Percentiles rank a stretch among this genome's conserved stretches.
phyloP scores from a whole-genome alignment of 2,113 vertebrate genomes.

The Hippocampus guttulatus region DNA sequence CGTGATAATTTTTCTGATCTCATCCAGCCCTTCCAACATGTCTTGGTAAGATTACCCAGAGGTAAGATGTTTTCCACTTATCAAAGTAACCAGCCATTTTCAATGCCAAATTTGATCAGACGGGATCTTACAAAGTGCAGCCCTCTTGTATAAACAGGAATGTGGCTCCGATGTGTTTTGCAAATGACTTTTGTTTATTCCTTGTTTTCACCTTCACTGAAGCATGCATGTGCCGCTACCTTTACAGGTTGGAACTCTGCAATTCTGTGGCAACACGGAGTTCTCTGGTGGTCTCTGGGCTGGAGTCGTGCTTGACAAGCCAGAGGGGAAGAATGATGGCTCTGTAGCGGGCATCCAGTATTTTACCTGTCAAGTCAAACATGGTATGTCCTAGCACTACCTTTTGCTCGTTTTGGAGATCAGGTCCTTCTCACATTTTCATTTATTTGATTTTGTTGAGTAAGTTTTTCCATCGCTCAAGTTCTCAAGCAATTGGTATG shows the following conservation, averaged over 20 bases:
- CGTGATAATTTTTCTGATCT: no score
- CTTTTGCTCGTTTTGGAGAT: neutral
- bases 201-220: conserved; percentile 1
- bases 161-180: neutral
- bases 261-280: conserved; percentile 88
- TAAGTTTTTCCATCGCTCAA: neutral
- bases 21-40: no score
- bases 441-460: neutral
- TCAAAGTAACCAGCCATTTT: neutral
- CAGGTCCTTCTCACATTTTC: neutral
- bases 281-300: conserved; percentile 96
- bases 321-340: conserved; percentile 94
- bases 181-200: neutral
- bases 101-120: neutral
- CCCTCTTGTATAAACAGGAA: neutral
- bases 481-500: neutral
- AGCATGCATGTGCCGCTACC: neutral
- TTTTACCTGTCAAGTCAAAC: conserved; percentile 84
- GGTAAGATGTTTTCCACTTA: neutral
- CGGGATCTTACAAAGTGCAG: neutral
- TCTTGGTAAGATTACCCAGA: neutral
- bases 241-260: conserved; percentile 82
- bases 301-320: conserved; percentile 88
- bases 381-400: conserved; percentile 73
- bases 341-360: conserved; percentile 90